Base-by-base conservation (phyloP, 2,888 invertebrate species). In the Drosophila affinis region DNA sequence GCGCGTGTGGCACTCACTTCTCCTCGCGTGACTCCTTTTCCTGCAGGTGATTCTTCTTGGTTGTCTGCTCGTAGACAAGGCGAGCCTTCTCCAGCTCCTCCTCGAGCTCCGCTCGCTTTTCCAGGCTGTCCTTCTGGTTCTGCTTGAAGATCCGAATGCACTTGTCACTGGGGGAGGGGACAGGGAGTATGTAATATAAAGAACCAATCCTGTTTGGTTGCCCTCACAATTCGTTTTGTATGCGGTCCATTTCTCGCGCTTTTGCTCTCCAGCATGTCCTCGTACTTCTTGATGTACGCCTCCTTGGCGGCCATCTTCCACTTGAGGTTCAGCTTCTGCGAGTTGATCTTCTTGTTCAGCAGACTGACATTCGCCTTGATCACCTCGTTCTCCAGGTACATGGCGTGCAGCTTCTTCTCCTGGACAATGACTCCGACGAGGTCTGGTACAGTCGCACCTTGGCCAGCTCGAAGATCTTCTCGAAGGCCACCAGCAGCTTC, bases 11-110 rank as follows among this genome's bases (percentile, higher is more conserved):
- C n/a, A n/a, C 83, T 73, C 75, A 91, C 92, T 91, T 92, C 73
- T 91, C 89, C 32, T 87, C 90, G 2, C 89, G 81, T 0, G 83
- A 64, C 0, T 79, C 76, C 58, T 82, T 89, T 53, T 91, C 89
- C 10, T 70, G 44, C 9, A 57, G 70, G 1, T 85, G 60, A 70
- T 88, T 89, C 1, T 71, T 48, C 12, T 71, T 84, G 0, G 85
- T 62, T 3, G 78, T 32, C 5, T 79, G 76, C 4, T 85, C 69
- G 49, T 88, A 88, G 0, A 48, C 65, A 2, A 39, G 5, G 39
- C 72, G 77, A 0, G 75, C 52, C 9, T 77, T 79, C 7, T 82
- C 74, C 3, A 91, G 52, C 21, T 89, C 79, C 12, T 84, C 79
- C 4, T 63, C 68, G 5, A 91, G 61, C 2, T 84, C 85, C 10